Evolutionary conservation across 2,888 invertebrate species (phyloP).

Genomic region (Limnephilus auricula): DNA sequence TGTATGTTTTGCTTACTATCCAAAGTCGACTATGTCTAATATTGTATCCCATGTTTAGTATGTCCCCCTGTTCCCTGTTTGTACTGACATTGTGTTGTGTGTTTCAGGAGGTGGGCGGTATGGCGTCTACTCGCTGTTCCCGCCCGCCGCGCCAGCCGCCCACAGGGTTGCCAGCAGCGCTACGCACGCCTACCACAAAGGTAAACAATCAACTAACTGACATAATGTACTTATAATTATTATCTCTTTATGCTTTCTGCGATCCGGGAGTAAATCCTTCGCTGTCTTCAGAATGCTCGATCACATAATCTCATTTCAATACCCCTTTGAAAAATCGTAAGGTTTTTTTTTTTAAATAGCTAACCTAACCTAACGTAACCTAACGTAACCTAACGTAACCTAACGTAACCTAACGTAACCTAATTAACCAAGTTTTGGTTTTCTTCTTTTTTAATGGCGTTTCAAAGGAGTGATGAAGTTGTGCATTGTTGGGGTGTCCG

Average conservation of each 20-base stretch:
- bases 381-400: too few species aligned
- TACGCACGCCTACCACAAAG: constrained; percentile 75
- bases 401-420: too few species aligned
- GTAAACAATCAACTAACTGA: constrained; percentile 68
- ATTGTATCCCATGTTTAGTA: not conserved
- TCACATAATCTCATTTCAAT: too few species aligned
- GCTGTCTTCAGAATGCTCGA: not conserved
- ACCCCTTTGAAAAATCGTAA: too few species aligned
- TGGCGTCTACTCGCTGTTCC: constrained; percentile 85
- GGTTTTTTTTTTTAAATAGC: too few species aligned
- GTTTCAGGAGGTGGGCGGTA: constrained; percentile 82
- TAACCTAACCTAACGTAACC: too few species aligned
- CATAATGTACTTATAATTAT: not conserved
- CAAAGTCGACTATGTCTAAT: not conserved
- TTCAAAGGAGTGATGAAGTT: too few species aligned
- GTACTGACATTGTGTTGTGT: constrained; percentile 62
- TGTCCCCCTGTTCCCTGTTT: not conserved
- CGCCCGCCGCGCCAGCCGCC: constrained; percentile 72
- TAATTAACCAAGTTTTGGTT: too few species aligned
- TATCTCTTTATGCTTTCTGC: not conserved
- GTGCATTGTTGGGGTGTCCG: too few species aligned
- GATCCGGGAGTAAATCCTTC: not conserved
- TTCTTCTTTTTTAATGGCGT: too few species aligned
- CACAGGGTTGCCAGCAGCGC: constrained; percentile 71
- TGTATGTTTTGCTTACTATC: not conserved